Conservation (phyloP, 2,888 invertebrate genomes). For the Thelaira solivaga region DNA sequence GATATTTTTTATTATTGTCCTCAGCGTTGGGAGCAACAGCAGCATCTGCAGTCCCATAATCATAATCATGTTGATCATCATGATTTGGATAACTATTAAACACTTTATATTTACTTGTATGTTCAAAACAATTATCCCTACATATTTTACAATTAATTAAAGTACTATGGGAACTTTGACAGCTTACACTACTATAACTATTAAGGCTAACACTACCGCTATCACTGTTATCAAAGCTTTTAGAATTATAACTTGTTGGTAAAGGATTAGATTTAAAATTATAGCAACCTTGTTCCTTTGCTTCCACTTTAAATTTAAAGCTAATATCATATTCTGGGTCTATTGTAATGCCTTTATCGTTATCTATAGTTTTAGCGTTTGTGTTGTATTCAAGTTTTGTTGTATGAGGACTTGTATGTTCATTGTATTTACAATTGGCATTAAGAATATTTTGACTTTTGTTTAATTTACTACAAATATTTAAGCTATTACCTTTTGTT, state of each 20-base stretch:
- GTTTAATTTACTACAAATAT: slow-evolving; percentile 58
- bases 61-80: not conserved
- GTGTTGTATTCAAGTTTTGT: not conserved
- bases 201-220: slow-evolving; percentile 57
- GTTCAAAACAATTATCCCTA: slow-evolving; percentile 33
- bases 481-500: slow-evolving; percentile 54
- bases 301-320: slow-evolving; percentile 44
- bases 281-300: slow-evolving; percentile 1
- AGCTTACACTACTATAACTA: slow-evolving; percentile 66
- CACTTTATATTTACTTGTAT: slow-evolving; percentile 61
- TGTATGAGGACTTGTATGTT: slow-evolving; percentile 46
- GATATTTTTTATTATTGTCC: slow-evolving; percentile 75
- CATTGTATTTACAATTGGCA: slow-evolving; percentile 49
- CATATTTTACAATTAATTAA: slow-evolving; percentile 39
- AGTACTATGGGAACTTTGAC: slow-evolving; percentile 43
- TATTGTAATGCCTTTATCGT: not conserved
- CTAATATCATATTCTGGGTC: slow-evolving; percentile 49
- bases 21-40: slow-evolving; percentile 62
- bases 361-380: not conserved
- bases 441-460: slow-evolving; percentile 70
- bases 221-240: slow-evolving; percentile 63
- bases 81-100: slow-evolving; percentile 3
- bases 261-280: not conserved
- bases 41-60: slow-evolving; percentile 2
- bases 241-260: not conserved